Evolutionary conservation across 2,113 vertebrate genomes (phyloP).

Genomic region (Ammospiza caudacuta): DNA sequence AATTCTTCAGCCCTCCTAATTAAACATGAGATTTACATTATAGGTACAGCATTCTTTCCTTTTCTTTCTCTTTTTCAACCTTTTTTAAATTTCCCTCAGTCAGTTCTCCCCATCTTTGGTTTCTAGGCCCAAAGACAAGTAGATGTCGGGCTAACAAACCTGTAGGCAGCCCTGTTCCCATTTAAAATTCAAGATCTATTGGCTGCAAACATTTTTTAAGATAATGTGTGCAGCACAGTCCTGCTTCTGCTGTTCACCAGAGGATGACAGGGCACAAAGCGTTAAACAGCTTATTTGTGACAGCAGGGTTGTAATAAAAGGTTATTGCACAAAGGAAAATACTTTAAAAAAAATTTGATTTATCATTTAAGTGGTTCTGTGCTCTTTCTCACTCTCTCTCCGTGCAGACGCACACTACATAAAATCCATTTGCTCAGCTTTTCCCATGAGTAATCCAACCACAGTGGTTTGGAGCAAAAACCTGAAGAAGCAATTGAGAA

Average conservation of each 20-base stretch:
- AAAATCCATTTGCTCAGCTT: conserved; percentile 76
- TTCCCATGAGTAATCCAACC: conserved; percentile 70
- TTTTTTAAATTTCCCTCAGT: neutral
- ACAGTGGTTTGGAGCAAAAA: conserved; percentile 68
- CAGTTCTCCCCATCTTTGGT: neutral
- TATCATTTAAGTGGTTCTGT: conserved; percentile 37
- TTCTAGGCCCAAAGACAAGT: neutral
- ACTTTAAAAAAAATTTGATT: neutral
- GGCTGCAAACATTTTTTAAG: conserved; percentile 21
- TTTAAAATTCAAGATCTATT: conserved; percentile 52
- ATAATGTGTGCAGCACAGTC: neutral
- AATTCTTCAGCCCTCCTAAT: conserved; percentile 63
- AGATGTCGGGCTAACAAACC: neutral
- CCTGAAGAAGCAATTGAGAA: conserved; percentile 73
- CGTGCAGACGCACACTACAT: neutral
- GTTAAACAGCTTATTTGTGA: conserved; percentile 14
- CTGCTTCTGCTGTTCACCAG: conserved; percentile 2
- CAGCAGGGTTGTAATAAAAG: conserved; percentile 5
- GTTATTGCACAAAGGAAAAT: conserved; percentile 23
- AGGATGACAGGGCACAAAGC: neutral
- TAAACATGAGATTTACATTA: conserved; percentile 66
- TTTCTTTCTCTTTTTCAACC: neutral
- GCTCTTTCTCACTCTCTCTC: neutral
- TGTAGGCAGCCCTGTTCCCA: neutral
- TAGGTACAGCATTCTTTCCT: conserved; percentile 4